These are phyloP conservation scores for Mylabris sibirica DNA, from an alignment of 2,888 invertebrate genomes.

Conservation along the genomic window DNA sequence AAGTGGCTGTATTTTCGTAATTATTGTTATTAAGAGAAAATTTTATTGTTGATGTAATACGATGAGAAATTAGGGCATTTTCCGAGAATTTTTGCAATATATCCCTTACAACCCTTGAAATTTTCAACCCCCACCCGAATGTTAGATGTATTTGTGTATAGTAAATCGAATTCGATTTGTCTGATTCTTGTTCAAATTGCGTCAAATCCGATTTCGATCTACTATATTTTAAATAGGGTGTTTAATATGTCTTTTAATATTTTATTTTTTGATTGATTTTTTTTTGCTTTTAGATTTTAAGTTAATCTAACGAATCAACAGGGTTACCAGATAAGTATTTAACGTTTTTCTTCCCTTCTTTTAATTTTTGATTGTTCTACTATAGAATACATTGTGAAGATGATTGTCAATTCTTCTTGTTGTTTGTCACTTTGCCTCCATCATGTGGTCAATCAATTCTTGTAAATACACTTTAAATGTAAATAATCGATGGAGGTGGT, in stretches of 20 bases:
- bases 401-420: conserved; percentile 32
- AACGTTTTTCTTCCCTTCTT: no score
- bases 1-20: conserved; percentile 56
- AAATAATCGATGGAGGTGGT: conserved; percentile 19
- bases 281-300: conserved; percentile 35
- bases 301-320: conserved; percentile 48
- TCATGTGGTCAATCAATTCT: conserved; percentile 13
- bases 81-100: conserved; percentile 29
- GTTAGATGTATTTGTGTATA: neutral
- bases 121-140: neutral
- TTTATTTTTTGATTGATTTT: neutral
- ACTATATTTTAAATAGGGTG: neutral
- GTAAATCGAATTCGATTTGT: neutral
- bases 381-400: conserved; percentile 24
- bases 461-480: conserved; percentile 17
- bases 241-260: neutral
- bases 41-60: conserved; percentile 49
- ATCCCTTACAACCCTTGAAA: neutral
- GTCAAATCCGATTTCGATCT: neutral
- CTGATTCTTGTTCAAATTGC: neutral
- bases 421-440: conserved; percentile 22
- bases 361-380: conserved; percentile 37
- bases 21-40: conserved; percentile 48
- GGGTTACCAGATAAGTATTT: conserved; percentile 55
- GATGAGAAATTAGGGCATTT: conserved; percentile 26